These are phyloP conservation scores for Spondyliosoma cantharus DNA, from an alignment of 2,797 vertebrate genomes.

Conservation along the genomic window DNA sequence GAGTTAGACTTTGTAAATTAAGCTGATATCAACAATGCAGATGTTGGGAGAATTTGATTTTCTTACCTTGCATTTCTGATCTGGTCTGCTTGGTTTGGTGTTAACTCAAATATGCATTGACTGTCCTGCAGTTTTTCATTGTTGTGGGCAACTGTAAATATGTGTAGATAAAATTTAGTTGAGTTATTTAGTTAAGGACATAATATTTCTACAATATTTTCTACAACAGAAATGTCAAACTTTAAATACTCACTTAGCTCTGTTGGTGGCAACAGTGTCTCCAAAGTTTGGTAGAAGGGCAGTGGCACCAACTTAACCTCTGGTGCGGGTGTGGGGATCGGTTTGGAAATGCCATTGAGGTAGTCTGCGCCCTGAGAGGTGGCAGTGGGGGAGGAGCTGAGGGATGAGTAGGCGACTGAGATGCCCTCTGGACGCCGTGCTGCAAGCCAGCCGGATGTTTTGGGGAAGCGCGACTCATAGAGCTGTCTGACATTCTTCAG, in stretches of 20 bases:
- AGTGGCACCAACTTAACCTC: constrained; percentile 93
- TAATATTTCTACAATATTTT: too few species aligned
- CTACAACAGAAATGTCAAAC: background rate
- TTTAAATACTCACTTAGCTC: constrained; percentile 89
- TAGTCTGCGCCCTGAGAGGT: constrained; percentile 91
- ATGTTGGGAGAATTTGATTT: background rate
- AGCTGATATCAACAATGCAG: background rate
- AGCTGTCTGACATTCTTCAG: constrained; percentile 98
- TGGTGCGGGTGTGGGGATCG: constrained; percentile 85
- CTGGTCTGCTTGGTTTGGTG: constrained; percentile 93
- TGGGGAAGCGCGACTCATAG: constrained; percentile 96
- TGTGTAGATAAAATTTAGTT: constrained; percentile 2
- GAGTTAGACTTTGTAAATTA: background rate
- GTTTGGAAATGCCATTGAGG: constrained; percentile 93
- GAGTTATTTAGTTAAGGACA: background rate
- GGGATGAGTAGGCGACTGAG: constrained; percentile 81
- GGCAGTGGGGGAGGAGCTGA: constrained; percentile 82
- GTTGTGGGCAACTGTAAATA: constrained; percentile 91
- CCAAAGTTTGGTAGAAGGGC: constrained; percentile 96
- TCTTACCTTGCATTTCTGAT: constrained; percentile 95
- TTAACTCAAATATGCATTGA: constrained; percentile 95
- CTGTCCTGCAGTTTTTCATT: constrained; percentile 98
- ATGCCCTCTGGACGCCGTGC: constrained; percentile 84
- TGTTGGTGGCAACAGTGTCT: constrained; percentile 94
- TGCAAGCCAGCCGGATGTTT: constrained; percentile 87